Evolutionary conservation across 2,888 invertebrate species (phyloP), one percentile per base, ranked within the genome.

Genomic region (Athalia circularis): DNA sequence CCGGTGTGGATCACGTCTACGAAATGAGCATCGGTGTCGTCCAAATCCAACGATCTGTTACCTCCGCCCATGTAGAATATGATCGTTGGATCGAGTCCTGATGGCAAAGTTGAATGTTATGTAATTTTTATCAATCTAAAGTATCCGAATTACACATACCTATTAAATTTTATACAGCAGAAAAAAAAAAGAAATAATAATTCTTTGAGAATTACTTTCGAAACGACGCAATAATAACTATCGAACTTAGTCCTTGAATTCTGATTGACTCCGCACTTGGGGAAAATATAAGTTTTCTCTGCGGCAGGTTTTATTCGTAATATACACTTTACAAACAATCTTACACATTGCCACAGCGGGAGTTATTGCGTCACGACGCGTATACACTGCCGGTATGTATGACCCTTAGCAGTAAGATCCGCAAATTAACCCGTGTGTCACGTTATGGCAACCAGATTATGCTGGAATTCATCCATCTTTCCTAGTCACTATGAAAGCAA

Each of bases 1-100:
- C 96, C 96, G 0, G 96, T 97, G 88, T 97, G 97, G 47, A 97
- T 88, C 79, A 95, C 94, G 87, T 96, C 96, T 65, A 96, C 96
- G 86, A 96, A 96, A 85, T 95, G 93, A 0, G 96, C 96, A 86
- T 97, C 96, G 0, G 94, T 93, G 74, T 94, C 92, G 90, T 96
- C 96, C 88, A 97, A 90, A 87, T 96, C 96, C 15, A 94, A 92
- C 0, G 96, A 96, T 15, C 95, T 93, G 86, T 97, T 97, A 79
- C 93, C 93, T 54, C 95, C 96, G 92, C 95, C 95, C 91, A 96
- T 96, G 84, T 92, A 92, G 90, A 96, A 96, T 43, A 96, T 93
- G 85, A 97, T 96, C 0, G 96, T 96, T 13, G 96, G 96, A 89
- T 97, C 96, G 81, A 97, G 90, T 81, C 95, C 95, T 95, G 89